These are phyloP conservation scores for Gryllus bimaculatus DNA, from an alignment of 1,140 invertebrate species.

Conservation along the genomic window DNA sequence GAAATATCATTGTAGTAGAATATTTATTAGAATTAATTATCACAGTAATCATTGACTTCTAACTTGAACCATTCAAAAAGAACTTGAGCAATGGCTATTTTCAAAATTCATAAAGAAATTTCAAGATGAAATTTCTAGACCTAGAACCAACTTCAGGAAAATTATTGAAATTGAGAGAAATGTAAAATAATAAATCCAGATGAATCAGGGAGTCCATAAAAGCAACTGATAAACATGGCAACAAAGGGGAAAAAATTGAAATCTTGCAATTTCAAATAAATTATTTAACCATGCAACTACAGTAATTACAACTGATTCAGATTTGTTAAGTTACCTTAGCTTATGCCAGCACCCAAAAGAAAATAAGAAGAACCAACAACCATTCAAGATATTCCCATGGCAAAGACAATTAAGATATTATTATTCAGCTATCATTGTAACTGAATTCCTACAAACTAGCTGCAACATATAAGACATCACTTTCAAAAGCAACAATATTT, in stretches of 20 bases:
- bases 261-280: no score
- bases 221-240: no score
- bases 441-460: not conserved
- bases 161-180: conserved; percentile 21
- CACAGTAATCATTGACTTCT: not conserved
- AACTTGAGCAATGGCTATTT: no score
- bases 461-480: no score
- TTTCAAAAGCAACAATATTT: no score
- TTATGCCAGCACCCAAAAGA: conserved; percentile 22
- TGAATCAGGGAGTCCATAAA: no score
- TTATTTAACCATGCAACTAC: no score
- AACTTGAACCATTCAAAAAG: no score
- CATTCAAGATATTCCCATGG: not conserved
- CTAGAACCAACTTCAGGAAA: not conserved
- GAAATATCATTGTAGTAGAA: not conserved
- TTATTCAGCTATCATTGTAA: not conserved
- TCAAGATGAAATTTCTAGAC: no score
- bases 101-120: no score
- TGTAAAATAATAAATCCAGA: conserved; percentile 16
- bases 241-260: no score
- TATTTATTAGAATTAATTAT: not conserved
- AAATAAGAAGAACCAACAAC: conserved; percentile 19
- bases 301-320: no score
- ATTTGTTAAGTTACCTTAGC: not conserved
- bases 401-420: not conserved